Evolutionary conservation across 1,140 invertebrate species (phyloP), one percentile per base, ranked within the genome.

Genomic region (Berghia stephanieae): DNA sequence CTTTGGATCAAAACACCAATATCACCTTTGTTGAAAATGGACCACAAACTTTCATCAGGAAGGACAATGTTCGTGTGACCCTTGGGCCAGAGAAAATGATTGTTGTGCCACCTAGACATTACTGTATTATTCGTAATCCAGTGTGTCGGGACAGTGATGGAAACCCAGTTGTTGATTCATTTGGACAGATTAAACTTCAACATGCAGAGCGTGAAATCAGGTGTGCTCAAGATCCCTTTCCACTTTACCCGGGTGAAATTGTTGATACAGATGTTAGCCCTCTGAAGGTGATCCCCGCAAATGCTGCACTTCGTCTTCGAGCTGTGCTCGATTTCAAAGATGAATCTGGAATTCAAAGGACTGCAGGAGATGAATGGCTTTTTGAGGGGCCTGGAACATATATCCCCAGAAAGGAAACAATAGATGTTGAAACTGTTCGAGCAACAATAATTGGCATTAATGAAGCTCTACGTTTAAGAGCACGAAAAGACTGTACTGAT

Each of bases 331-430:
- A 89, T 77, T 90, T 89, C 79, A 80, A 83, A 27, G 88, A 90
- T 70, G 82, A 78, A 10, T 73, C 78, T 31, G 84, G 80, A 27
- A 78, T 78, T 8, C 82, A 84, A 66, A 60, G 86, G 80, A 78
- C 81, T 42, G 90, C 90, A 34, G 90, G 90, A 21, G 90, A 91
- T 80, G 87, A 89, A 78, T 90, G 88, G 88, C 80, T 90, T 36
- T 90, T 90, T 84, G 88, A 90, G 81, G 89, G 89, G 27, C 89
- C 89, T 84, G 89, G 86, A 3, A 90, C 88, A 6, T 90, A 90
- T 77, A 87, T 90, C 67, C 90, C 90, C n/a, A 78, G 85, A 21
- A 89, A 88, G 69, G 90, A 90, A 81, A 88, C 89, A 0, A 81
- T 85, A n/a, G 87, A 90, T 27, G 79, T 87, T 27, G 84, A 87